Evolutionary conservation across 2,797 vertebrate genomes (phyloP), one percentile per base, ranked within the genome.

Genomic region (Eurystomus glaucurus): DNA sequence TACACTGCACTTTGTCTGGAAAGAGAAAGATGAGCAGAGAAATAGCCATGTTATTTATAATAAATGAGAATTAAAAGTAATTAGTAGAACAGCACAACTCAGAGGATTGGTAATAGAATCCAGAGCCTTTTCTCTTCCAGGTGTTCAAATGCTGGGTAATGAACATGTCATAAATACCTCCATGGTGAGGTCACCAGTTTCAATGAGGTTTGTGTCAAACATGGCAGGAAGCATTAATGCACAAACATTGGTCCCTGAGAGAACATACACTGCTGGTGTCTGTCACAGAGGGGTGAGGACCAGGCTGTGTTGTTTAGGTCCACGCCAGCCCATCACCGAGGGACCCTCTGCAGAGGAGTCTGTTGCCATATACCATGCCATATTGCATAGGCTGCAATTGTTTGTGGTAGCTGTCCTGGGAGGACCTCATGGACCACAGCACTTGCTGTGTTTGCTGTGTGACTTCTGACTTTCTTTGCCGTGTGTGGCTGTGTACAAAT

Each of bases 81-180:
- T 96, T 91, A 93, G 82, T 45, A 33, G 70, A 89, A 79, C 78
- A 55, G 45, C 41, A 78, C 57, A 77, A 21, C 65, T 95, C 52
- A 61, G 74, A 80, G 81, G 81, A 76, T 60, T 91, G 68, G 78
- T 92, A 93, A 93, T 70, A 91, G 84, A 95, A 94, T 90, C 91
- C 90, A 82, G 66, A 91, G 85, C 37, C 82, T 92, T 95, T 96
- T 91, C 81, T 85, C 45, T 79, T 84, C 90, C 97, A 95, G 95
- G 93, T 97, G 93, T 94, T 93, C 84, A 85, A 78, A n/a, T 61
- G 31, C 41, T 61, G 87, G 61, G 45, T 92, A 91, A 97, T 91
- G 84, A 88, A 85, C 41, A 15, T 91, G 88, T 97, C 88, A 75
- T 97, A 97, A 96, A 97, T 97, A 96, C 92, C 86, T 96, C 78